Base-by-base conservation (phyloP, 2,797 vertebrate species). In the Tenualosa thibaudeaui region DNA sequence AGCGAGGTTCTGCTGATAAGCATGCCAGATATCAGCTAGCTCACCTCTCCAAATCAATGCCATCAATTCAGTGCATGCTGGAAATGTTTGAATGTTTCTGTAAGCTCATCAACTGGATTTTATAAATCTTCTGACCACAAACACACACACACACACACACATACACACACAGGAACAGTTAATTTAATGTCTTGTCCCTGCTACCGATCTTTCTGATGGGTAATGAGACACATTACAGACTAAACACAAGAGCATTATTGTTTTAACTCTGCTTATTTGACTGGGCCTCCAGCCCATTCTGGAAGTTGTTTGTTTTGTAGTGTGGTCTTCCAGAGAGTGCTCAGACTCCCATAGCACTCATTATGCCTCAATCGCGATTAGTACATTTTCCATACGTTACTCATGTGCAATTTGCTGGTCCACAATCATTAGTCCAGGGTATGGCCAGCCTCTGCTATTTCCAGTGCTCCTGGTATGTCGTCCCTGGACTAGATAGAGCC, bases 381-480 rank as follows among this genome's bases (percentile, higher is more conserved):
- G 40, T 22, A 22, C 5, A 22, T 78, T 78, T 78, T 78, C 71
- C 71, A 78, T 78, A 78, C 71, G 22, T 43, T 78, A 78, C 71
- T 78, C 19, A 43, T 78, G 71, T 46, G 71, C 40, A 78, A 46
- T 78, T 78, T 78, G 15, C 71, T 78, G 37, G 7, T 78, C 37
- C 15, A 5, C 37, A 78, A 46, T 78, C 46, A 78, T 78, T 78
- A 78, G 71, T 43, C 13, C 5, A 43, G 43, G 71, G 40, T 22
- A 78, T 78, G 71, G 17, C 71, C 71, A 17, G 5, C 43, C 31
- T 22, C 37, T 46, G 71, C 40, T 40, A 5, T 78, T 40, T 46
- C 40, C 71, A 78, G 71, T 46, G 71, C 19, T 3, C 17, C 71
- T 78, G 71, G 71, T 78, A 7, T 78, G 71, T 78, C 71, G 46